Base-by-base conservation (phyloP, 1,140 invertebrate genomes). In the Aculops lycopersici region DNA sequence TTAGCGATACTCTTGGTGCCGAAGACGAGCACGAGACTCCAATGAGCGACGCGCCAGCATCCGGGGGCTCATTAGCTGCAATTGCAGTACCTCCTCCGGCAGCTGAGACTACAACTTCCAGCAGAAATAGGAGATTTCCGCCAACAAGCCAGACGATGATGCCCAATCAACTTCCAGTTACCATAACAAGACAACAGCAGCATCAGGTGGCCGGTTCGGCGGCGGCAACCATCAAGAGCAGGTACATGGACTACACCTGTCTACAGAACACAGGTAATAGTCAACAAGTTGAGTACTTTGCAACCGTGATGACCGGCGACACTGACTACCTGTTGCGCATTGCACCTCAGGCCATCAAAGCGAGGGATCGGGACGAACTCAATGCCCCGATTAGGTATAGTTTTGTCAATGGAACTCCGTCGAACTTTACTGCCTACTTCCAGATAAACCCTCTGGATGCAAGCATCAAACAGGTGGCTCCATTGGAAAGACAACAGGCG, bases 291-390 rank as follows among this genome's bases (percentile, higher is more conserved):
- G 41, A 48, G 35, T 51, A 51, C 36, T 41, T 36, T n/a, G 47
- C 47, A 3, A 20, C 39, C 3, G 39, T 50, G 1, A 44, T 41
- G 1, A 48, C 45, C 24, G 48, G 45, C 3, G 24, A 43, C 20
- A 39, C 44, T 46, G 68, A 74, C 17, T 76, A 77, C 1, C 69
- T 78, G 21, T 59, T 84, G 1, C 69, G 70, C 41, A 70, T 83
- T 17, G 61, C 66, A n/a, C 78, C 79, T 1, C 77, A 81, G 51
- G 72, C 75, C 49, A 79, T 84, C 40, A 71, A 77, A 56, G 78
- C 76, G 0, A 66, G 77, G 1, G 76, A 81, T 53, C 71, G 76
- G 66, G 77, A 83, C 51, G 77, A 76, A 1, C 65, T 81, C 8
- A 72, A 76, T 50, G 66, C 73, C 1, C 66, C 67, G 1, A 76